A percentile compares a stretch with the other conserved stretches of the same genome.
Conservation (phyloP, 1,140 invertebrate species). For the Drosophila ironensis region DNA sequence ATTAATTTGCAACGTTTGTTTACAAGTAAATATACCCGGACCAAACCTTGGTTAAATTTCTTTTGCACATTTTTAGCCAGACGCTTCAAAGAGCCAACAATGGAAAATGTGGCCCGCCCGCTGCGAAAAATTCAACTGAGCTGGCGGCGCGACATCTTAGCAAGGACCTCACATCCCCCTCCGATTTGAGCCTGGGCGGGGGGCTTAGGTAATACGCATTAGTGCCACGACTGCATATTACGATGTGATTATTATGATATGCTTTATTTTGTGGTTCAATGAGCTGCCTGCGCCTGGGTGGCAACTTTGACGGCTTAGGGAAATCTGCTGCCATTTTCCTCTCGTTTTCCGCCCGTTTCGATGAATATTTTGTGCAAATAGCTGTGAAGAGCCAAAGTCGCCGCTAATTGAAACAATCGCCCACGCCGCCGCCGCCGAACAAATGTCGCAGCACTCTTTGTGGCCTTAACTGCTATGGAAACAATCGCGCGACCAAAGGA, state of each 20-base stretch:
- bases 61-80: conserved; percentile 29
- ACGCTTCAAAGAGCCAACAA: conserved; percentile 51
- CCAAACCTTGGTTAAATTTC: conserved; percentile 22
- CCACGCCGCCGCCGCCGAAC: conserved; percentile 11
- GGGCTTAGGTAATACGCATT: conserved; percentile 78
- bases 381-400: conserved; percentile 50
- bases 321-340: conserved; percentile 26
- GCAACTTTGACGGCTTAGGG: conserved; percentile 70
- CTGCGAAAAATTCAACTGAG: conserved; percentile 16
- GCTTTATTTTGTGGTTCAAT: conserved; percentile 81
- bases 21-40: background rate
- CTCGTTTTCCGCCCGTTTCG: conserved; percentile 8
- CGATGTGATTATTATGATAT: conserved; percentile 80
- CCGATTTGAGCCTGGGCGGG: conserved; percentile 26
- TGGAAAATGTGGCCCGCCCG: conserved; percentile 20
- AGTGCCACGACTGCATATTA: conserved; percentile 77
- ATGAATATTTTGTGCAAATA: conserved; percentile 67
- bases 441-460: conserved; percentile 34
- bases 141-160: conserved; percentile 12
- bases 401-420: conserved; percentile 69
- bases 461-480: conserved; percentile 35
- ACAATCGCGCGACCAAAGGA: conserved; percentile 2
- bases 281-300: conserved; percentile 52
- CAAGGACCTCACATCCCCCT: conserved; percentile 2
- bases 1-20: too few relatives aligned